Conservation (phyloP, 1,140 invertebrate species). For the Apocrypta bakeri region DNA sequence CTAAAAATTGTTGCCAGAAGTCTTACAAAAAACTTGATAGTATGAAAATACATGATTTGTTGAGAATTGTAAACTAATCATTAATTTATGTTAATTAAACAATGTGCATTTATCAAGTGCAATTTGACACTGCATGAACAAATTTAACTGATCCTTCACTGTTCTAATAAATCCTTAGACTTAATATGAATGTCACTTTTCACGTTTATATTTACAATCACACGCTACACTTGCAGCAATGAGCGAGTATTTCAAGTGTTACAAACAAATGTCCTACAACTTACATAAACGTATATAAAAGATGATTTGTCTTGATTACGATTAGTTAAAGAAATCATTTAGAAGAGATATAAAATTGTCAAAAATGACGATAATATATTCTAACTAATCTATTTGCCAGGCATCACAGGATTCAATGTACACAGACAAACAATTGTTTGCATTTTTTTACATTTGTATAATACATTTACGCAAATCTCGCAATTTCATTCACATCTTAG, state of each 20-base stretch:
- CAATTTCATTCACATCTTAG: slow-evolving; percentile 40
- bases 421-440: slow-evolving; percentile 50
- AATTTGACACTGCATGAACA: background rate
- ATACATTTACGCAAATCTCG: slow-evolving; percentile 40
- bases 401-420: slow-evolving; percentile 50
- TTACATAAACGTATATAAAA: slow-evolving; percentile 47
- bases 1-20: background rate
- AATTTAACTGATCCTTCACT: slow-evolving; percentile 13
- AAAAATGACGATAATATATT: slow-evolving; percentile 24
- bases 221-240: slow-evolving; percentile 12
- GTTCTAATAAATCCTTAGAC: slow-evolving; percentile 4
- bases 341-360: slow-evolving; percentile 25
- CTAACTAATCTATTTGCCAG: slow-evolving; percentile 41
- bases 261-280: slow-evolving; percentile 26
- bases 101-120: background rate
- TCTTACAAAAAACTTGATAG: background rate
- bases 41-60: background rate
- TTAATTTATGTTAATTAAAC: no score
- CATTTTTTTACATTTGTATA: slow-evolving; percentile 50
- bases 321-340: slow-evolving; percentile 32
- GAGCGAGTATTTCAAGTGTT: slow-evolving; percentile 38
- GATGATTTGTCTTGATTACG: slow-evolving; percentile 37
- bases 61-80: background rate
- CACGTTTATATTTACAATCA: slow-evolving; percentile 31
- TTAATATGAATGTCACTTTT: slow-evolving; percentile 21